These are phyloP conservation scores for Austrofundulus limnaeus DNA, from an alignment of 2,113 vertebrate species.

Conservation along the genomic window DNA sequence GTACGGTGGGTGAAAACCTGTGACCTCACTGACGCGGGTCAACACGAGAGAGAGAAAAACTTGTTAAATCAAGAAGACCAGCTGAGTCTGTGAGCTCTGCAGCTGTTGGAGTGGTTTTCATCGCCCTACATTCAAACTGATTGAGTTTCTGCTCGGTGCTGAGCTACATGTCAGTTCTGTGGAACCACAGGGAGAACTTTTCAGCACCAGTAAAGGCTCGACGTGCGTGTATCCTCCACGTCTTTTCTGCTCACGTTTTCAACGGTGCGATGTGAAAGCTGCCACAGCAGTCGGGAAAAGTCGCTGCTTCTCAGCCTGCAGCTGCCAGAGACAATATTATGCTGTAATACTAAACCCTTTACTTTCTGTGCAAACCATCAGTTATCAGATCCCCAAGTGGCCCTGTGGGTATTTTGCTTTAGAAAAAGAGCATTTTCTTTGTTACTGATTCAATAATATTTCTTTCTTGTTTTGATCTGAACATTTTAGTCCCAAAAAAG, in stretches of 20 bases:
- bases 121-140: too few species aligned
- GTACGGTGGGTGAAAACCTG: background rate
- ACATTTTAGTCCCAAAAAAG: background rate
- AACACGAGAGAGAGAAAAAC: background rate
- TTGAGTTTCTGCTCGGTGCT: too few species aligned
- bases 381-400: slow-evolving; percentile 39
- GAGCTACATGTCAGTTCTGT: too few species aligned
- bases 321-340: slow-evolving; percentile 60
- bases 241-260: slow-evolving; percentile 17
- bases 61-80: too few species aligned
- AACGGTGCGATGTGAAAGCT: slow-evolving; percentile 1
- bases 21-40: background rate
- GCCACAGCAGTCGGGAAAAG: slow-evolving; percentile 21
- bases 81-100: too few species aligned
- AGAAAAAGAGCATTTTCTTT: slow-evolving; percentile 34
- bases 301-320: slow-evolving; percentile 5
- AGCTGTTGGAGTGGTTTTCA: too few species aligned
- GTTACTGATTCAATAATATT: slow-evolving; percentile 16
- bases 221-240: slow-evolving; percentile 5
- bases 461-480: slow-evolving; percentile 19
- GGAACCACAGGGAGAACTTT: slow-evolving; percentile 10
- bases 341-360: slow-evolving; percentile 44
- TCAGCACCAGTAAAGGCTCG: slow-evolving; percentile 13
- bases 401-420: slow-evolving; percentile 34
- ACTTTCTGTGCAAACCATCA: slow-evolving; percentile 40